A percentile compares a stretch with the other conserved stretches of the same genome.
Evolutionary conservation across 1,140 invertebrate genomes (phyloP).

Genomic region (Drosophila lacteicornis): DNA sequence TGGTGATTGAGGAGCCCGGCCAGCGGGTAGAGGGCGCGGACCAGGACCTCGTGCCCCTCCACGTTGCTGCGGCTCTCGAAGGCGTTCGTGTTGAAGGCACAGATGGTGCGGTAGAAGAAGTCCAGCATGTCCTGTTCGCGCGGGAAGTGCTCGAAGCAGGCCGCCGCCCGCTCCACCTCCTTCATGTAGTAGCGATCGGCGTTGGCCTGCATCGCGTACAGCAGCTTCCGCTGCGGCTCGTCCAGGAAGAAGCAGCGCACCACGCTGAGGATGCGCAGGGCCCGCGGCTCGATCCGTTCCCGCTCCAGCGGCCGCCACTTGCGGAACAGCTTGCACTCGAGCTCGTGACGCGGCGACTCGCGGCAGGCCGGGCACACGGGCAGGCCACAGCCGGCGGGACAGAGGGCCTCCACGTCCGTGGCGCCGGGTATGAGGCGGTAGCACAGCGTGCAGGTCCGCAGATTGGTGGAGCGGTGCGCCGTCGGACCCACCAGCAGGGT

Average conservation of each 20-base stretch:
- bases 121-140: conserved; percentile 88
- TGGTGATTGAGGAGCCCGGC: conserved; percentile 91
- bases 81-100: conserved; percentile 90
- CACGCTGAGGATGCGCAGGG: conserved; percentile 86
- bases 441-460: conserved; percentile 73
- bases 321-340: conserved; percentile 87
- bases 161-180: conserved; percentile 87
- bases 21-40: conserved; percentile 90
- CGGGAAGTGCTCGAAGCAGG: conserved; percentile 86
- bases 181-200: conserved; percentile 85
- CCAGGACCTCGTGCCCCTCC: conserved; percentile 85
- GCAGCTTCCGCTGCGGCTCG: conserved; percentile 86
- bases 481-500: conserved; percentile 88
- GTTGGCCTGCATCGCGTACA: conserved; percentile 87
- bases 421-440: conserved; percentile 58
- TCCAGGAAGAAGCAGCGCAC: conserved; percentile 87
- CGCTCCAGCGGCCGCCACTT: conserved; percentile 86
- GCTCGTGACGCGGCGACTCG: conserved; percentile 85
- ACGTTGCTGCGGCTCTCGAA: conserved; percentile 88
- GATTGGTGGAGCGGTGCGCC: conserved; percentile 59
- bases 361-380: conserved; percentile 86
- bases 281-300: conserved; percentile 85
- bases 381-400: conserved; percentile 84
- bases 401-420: conserved; percentile 74
- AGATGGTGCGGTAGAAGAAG: conserved; percentile 85